Base-by-base conservation (phyloP, 2,797 vertebrate genomes). In the Hoplostethus mediterraneus region DNA sequence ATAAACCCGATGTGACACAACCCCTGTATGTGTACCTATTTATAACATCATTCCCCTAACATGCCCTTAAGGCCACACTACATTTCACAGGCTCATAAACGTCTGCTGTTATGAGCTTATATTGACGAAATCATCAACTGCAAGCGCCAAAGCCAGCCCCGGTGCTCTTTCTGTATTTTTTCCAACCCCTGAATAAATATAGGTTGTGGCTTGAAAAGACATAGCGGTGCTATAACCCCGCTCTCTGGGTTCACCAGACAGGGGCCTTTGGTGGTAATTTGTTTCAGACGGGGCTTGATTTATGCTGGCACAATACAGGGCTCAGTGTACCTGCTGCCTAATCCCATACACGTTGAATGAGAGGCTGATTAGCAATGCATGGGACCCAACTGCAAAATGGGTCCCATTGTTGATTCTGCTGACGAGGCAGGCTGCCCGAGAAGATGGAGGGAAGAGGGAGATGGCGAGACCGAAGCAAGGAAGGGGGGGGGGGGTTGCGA, bases 311-410 rank as follows among this genome's bases (percentile, higher is more conserved):
- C 83, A 81, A 80, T 81, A 36, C 64, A 59, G 49, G 47, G 60
- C 73, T 63, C 42, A 2, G 3, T 84, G 73, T 89, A 87, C 79
- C 75, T 84, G 73, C 80, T 49, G 73, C 72, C 71, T 84, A 79
- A 87, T 80, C 68, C 73, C 28, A 52, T 73, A 68, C 44, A 49
- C 6, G 10, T 30, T 85, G 82, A 85, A 83, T 72, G 71, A 87
- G 81, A 83, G 81, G 65, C 80, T 91, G 87, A 91, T 92, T 89
- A 92, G 74, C n/a, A 71, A 90, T 91, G 87, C 88, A 92, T 87
- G 62, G 88, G 71, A 84, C 83, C 74, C 54, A 31, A 21, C 79
- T 76, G 75, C 76, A 76, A 72, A 85, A 86, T 68, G 80, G 66
- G 75, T 79, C 53, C 81, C 73, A 87, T 89, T 92, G 85, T 89